These are phyloP conservation scores for Junonia oenone DNA, from an alignment of 2,888 invertebrate species.

Conservation along the genomic window DNA sequence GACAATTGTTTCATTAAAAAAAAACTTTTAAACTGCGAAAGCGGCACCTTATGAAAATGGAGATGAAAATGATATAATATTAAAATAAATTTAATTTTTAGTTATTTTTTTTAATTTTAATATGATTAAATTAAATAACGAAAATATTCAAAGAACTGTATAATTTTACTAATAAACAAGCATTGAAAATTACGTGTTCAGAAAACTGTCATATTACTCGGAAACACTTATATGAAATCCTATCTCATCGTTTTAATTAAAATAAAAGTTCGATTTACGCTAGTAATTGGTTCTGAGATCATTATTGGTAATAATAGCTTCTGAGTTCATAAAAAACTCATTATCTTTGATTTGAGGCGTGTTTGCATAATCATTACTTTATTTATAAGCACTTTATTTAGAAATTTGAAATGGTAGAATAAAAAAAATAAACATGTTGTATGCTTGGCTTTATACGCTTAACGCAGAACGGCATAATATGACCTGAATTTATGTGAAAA, in stretches of 20 bases:
- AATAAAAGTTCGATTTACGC: conserved; percentile 6
- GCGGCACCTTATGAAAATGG: too few species aligned
- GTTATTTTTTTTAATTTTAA: too few species aligned
- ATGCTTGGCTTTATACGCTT: too few species aligned
- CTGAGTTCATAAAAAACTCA: background rate
- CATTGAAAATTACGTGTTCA: background rate
- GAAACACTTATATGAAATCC: background rate
- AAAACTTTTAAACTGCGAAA: too few species aligned
- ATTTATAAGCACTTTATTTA: background rate
- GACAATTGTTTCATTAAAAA: too few species aligned
- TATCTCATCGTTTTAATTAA: conserved; percentile 1
- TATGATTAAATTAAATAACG: too few species aligned
- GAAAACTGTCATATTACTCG: background rate
- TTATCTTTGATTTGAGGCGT: background rate
- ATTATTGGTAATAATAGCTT: background rate
- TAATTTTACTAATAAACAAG: background rate
- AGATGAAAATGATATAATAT: too few species aligned
- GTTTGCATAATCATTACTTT: background rate
- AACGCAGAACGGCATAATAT: too few species aligned
- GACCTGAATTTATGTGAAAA: too few species aligned
- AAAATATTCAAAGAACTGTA: too few species aligned
- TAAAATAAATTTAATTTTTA: too few species aligned
- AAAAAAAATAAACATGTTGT: too few species aligned
- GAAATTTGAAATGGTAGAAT: background rate
- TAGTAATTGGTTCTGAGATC: conserved; percentile 6